Evolutionary conservation across 2,797 vertebrate species (phyloP).

Genomic region (Rhinichthys osculus): DNA sequence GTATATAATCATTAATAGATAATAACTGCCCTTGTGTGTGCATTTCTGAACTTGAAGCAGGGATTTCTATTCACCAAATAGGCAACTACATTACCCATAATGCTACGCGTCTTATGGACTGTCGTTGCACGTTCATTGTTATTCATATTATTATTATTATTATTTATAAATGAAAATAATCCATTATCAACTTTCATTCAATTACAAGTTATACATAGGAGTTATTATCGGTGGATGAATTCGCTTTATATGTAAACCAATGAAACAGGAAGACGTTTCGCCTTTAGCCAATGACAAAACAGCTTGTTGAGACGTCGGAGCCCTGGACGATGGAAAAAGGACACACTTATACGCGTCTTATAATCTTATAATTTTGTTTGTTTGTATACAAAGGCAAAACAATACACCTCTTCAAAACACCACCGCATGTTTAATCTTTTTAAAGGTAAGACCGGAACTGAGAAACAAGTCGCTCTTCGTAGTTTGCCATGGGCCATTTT

Average conservation of each 20-base stretch:
- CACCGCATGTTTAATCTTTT: slow-evolving; percentile 2
- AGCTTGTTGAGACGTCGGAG: slow-evolving; percentile 68
- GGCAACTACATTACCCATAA: slow-evolving; percentile 74
- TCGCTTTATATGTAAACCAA: not conserved
- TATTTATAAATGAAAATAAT: not conserved
- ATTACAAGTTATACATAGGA: not conserved
- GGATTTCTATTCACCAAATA: not conserved
- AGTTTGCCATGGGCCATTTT: slow-evolving; percentile 44
- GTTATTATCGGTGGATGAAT: not conserved
- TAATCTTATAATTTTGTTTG: slow-evolving; percentile 50
- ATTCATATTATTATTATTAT: not conserved
- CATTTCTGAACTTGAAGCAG: not conserved
- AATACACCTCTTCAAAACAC: not conserved
- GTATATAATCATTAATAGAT: not conserved
- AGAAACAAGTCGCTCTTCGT: not conserved
- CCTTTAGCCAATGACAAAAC: slow-evolving; percentile 70
- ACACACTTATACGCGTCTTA: slow-evolving; percentile 60
- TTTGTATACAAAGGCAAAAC: slow-evolving; percentile 11
- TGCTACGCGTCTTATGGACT: slow-evolving; percentile 11
- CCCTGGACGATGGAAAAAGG: slow-evolving; percentile 59
- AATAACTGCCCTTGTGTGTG: not conserved
- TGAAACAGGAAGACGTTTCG: slow-evolving; percentile 39
- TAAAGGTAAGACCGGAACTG: slow-evolving; percentile 60
- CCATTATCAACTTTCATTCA: not conserved
- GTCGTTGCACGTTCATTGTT: not conserved